A percentile compares a stretch with the other conserved stretches of the same genome.
Evolutionary conservation across 2,888 invertebrate species (phyloP).

Genomic region (Cynaeus angustus): DNA sequence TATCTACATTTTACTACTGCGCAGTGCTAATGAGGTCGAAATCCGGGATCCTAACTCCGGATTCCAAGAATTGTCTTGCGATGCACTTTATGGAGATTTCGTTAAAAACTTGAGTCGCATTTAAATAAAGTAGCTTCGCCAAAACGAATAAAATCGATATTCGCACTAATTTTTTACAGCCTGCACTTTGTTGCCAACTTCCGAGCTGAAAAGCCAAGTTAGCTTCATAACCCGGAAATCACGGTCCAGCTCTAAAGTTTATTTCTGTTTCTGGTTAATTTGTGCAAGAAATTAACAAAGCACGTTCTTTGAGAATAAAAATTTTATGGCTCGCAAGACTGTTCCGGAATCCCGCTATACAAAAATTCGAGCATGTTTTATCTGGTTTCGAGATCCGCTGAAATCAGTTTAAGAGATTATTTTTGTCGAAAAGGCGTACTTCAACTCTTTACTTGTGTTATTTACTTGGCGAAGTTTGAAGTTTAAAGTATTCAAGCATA

Average conservation of each 20-base stretch:
- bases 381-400: slow-evolving; percentile 1
- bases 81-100: slow-evolving; percentile 25
- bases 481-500: background rate
- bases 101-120: slow-evolving; percentile 8
- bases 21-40: slow-evolving; percentile 41
- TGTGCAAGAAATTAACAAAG: slow-evolving; percentile 14
- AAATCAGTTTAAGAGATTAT: too few relatives aligned
- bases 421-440: too few relatives aligned
- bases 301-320: slow-evolving; percentile 12
- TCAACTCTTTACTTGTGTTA: too few relatives aligned
- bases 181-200: background rate
- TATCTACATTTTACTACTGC: slow-evolving; percentile 38
- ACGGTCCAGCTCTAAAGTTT: slow-evolving; percentile 17
- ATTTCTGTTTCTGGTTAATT: slow-evolving; percentile 19
- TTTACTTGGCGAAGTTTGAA: background rate
- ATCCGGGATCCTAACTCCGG: slow-evolving; percentile 28
- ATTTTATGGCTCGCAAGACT: slow-evolving; percentile 1
- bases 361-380: slow-evolving; percentile 25
- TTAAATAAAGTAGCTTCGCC: slow-evolving; percentile 1
- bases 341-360: background rate
- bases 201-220: slow-evolving; percentile 6
- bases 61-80: slow-evolving; percentile 14
- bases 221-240: slow-evolving; percentile 18
- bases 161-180: slow-evolving; percentile 1
- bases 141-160: background rate